Base-by-base conservation (phyloP, 2,888 invertebrate species). In the Clivina fossor region DNA sequence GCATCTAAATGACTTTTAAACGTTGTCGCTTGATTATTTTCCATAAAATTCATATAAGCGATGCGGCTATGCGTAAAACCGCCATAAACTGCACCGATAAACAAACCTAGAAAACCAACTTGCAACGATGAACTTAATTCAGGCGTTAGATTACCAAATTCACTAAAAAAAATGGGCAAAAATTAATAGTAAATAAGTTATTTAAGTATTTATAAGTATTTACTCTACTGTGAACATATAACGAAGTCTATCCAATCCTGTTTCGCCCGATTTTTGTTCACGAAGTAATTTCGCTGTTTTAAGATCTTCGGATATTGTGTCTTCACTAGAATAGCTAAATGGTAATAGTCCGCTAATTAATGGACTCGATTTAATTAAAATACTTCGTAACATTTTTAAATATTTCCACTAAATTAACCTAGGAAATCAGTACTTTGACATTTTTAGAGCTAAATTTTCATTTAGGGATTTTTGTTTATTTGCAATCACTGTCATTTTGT, bases 21-120 rank as follows among this genome's bases (percentile, higher is more conserved):
- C 44, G 78, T 76, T 2, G 88, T 84, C 5, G 88, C 89, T 74
- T 88, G 81, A 72, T 90, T 88, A 60, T 78, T 85, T 68, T 82
- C 82, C 69, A 89, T 81, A 63, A 88, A 89, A 63, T 82, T 76
- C 33, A 82, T 60, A 64, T 85, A 86, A 1, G 85, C 79, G 2
- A 68, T 66, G 62, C 80, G 76, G 8, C 86, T 83, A 61, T 76
- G 72, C 2, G 78, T 68, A 64, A 85, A 75, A 19, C 88, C 88
- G 47, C 88, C 88, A 65, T 84, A 78, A 35, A 81, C 61, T 0
- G 76, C 83, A 11, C 90, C 90, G 16, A 82, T 55, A 38, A 87
- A 74, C 2, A 78, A 71, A 11, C 86, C 87, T 57, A 78, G 63
- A 37, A 81, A 68, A 3, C 78, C 71, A 2, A 83, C 78, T 68